phyloP scores from a whole-genome alignment of 2,888 invertebrate genomes.

The Drosophila glabriapex region DNA sequence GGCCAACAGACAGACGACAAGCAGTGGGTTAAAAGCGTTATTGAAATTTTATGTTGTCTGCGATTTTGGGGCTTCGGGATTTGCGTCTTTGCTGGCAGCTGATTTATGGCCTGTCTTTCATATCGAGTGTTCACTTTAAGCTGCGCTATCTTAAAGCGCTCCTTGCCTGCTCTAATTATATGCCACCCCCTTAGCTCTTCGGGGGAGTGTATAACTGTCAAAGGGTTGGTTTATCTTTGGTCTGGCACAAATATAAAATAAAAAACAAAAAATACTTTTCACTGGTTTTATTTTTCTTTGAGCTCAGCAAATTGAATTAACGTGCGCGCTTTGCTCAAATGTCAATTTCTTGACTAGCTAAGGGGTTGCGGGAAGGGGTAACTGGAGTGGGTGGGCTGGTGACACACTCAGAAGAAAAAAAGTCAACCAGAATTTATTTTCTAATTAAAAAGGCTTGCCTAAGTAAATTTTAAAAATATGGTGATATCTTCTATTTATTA shows the following conservation, averaged over 20 bases:
- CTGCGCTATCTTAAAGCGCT: conserved; percentile 19
- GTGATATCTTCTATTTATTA: too few relatives aligned
- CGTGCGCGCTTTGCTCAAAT: conserved; percentile 63
- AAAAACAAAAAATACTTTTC: conserved; percentile 62
- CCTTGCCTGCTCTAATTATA: conserved; percentile 76
- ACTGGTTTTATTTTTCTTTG: conserved; percentile 78
- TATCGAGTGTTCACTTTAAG: conserved; percentile 21
- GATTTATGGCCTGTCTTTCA: conserved; percentile 65
- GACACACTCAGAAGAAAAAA: neutral
- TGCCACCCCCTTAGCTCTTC: conserved; percentile 57
- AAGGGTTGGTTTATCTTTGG: conserved; percentile 72
- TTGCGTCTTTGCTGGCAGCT: conserved; percentile 51
- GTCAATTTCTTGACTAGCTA: conserved; percentile 55
- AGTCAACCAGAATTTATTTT: too few relatives aligned
- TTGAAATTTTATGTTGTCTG: conserved; percentile 80
- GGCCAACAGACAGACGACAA: conserved; percentile 19
- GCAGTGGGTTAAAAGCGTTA: conserved; percentile 53
- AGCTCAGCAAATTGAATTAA: conserved; percentile 81
- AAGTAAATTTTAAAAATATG: too few relatives aligned
- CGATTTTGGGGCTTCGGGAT: conserved; percentile 68
- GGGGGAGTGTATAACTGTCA: conserved; percentile 18
- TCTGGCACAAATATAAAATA: conserved; percentile 50
- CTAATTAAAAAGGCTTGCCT: too few relatives aligned
- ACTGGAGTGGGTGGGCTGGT: neutral
- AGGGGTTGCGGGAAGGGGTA: conserved; percentile 1